phyloP scores from a whole-genome alignment of 2,797 vertebrate species.

The Fundulus diaphanus region DNA sequence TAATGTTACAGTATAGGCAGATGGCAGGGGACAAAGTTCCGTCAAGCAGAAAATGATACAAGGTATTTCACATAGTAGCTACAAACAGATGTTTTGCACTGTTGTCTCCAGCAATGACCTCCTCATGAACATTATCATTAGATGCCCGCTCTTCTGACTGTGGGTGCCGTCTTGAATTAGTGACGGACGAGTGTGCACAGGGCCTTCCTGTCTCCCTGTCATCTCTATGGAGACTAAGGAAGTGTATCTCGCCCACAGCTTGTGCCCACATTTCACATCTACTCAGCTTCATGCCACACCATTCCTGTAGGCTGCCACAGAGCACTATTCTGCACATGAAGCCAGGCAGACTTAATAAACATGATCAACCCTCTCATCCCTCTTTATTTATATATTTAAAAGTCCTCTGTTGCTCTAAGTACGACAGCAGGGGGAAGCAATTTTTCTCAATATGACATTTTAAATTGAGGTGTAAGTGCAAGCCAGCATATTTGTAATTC shows the following conservation, averaged over 20 bases:
- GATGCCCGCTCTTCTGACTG: slow-evolving; percentile 74
- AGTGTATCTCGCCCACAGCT: slow-evolving; percentile 77
- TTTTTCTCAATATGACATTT: slow-evolving; percentile 56
- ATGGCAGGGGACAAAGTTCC: slow-evolving; percentile 64
- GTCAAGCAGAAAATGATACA: slow-evolving; percentile 73
- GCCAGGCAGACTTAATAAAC: slow-evolving; percentile 75
- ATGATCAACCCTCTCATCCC: slow-evolving; percentile 68
- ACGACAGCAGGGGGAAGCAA: slow-evolving; percentile 48
- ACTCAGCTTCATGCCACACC: slow-evolving; percentile 69
- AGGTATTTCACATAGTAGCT: slow-evolving; percentile 66
- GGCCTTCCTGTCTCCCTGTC: slow-evolving; percentile 77
- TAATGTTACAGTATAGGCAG: slow-evolving; percentile 65
- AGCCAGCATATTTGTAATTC: slow-evolving; percentile 61
- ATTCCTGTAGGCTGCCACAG: slow-evolving; percentile 60
- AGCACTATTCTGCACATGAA: slow-evolving; percentile 57
- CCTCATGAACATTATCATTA: slow-evolving; percentile 77
- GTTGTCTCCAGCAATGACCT: slow-evolving; percentile 75
- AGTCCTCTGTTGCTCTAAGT: slow-evolving; percentile 58
- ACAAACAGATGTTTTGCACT: slow-evolving; percentile 78
- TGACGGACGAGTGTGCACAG: slow-evolving; percentile 62
- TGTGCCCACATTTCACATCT: slow-evolving; percentile 78
- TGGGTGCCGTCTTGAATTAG: slow-evolving; percentile 78
- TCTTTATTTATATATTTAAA: slow-evolving; percentile 68
- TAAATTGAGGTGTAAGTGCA: slow-evolving; percentile 60
- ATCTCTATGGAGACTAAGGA: slow-evolving; percentile 74